Evolutionary conservation across 2,888 invertebrate species (phyloP).

Genomic region (Oligia strigilis): DNA sequence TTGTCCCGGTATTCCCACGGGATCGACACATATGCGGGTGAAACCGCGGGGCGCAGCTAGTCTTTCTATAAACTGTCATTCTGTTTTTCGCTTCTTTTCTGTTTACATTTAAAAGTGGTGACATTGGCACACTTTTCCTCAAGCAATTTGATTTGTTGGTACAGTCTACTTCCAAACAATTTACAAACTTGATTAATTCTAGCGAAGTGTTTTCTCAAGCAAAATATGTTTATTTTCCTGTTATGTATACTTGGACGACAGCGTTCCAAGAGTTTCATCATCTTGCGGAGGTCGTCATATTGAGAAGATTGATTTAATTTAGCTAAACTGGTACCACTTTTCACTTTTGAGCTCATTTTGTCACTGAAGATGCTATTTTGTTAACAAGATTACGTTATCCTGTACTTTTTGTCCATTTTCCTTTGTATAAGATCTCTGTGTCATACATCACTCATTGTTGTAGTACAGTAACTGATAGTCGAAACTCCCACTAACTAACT

Average conservation of each 20-base stretch:
- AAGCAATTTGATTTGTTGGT: conserved; percentile 21
- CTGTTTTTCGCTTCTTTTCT: neutral
- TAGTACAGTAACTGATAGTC: neutral
- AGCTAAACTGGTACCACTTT: neutral
- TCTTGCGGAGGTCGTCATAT: conserved; percentile 1
- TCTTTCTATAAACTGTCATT: neutral
- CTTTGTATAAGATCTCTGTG: neutral
- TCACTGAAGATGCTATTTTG: neutral
- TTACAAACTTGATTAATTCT: conserved; percentile 30
- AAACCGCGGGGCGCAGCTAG: too few species aligned
- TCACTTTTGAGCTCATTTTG: neutral
- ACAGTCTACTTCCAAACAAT: neutral
- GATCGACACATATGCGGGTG: too few species aligned
- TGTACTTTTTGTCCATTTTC: neutral
- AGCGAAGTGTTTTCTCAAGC: conserved; percentile 22
- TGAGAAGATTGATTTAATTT: conserved; percentile 19
- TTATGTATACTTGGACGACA: neutral
- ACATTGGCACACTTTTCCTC: neutral
- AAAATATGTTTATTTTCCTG: conserved; percentile 34
- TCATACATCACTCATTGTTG: neutral
- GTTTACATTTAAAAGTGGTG: neutral
- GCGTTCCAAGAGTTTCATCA: conserved; percentile 4
- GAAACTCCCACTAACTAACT: neutral
- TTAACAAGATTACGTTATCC: neutral
- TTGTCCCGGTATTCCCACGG: too few species aligned